A percentile compares a stretch with the other conserved stretches of the same genome.
phyloP scores from a whole-genome alignment of 2,113 vertebrate species.

The Penelope pileata region DNA sequence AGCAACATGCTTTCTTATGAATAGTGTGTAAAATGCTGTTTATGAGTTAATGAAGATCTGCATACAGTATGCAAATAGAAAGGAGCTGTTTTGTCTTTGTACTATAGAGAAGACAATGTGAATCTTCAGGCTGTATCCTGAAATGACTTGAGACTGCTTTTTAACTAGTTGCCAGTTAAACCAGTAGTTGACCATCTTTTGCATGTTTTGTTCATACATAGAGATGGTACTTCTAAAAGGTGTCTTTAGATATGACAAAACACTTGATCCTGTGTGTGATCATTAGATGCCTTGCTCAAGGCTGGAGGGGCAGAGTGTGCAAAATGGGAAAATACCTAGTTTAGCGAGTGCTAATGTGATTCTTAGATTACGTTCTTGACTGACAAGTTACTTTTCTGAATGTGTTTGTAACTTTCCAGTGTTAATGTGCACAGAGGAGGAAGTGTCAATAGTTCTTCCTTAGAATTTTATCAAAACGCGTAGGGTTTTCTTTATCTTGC shows the following conservation, averaged over 20 bases:
- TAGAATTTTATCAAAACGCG: neutral
- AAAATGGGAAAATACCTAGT: neutral
- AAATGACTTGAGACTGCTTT: neutral
- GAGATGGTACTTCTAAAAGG: neutral
- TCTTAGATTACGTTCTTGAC: neutral
- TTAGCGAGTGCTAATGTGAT: neutral
- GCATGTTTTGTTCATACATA: neutral
- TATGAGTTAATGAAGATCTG: neutral
- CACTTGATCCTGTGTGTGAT: neutral
- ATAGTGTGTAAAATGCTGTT: neutral
- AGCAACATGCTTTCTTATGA: neutral
- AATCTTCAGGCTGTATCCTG: neutral
- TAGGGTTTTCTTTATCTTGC: neutral
- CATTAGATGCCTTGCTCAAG: neutral
- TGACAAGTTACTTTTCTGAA: neutral
- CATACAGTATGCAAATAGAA: neutral
- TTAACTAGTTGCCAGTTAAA: accelerated
- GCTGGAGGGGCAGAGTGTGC: neutral
- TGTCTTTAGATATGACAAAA: neutral
- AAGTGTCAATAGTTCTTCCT: neutral
- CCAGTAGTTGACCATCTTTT: neutral
- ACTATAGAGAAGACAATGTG: neutral
- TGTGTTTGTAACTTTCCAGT: neutral
- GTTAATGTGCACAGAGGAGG: neutral
- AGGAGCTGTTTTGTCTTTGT: neutral